Percentiles rank a stretch among this genome's conserved stretches.
phyloP scores from a whole-genome alignment of 2,888 invertebrate species.

The Amblyjoppa fuscipennis region DNA sequence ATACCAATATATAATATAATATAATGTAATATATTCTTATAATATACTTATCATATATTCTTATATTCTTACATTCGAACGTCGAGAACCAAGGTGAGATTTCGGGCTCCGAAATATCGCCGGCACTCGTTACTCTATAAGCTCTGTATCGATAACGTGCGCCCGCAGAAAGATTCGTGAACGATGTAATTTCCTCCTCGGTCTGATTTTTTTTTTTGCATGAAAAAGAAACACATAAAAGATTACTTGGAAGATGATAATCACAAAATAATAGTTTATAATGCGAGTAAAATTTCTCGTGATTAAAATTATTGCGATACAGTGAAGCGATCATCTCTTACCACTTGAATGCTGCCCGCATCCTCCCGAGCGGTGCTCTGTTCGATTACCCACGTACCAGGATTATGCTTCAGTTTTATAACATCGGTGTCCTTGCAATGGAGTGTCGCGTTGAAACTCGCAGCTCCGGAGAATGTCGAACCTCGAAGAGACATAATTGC shows the following conservation, averaged over 20 bases:
- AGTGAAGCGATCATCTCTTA: slow-evolving; percentile 59
- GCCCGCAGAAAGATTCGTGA: slow-evolving; percentile 75
- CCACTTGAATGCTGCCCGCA: slow-evolving; percentile 58
- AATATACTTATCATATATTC: too few species aligned
- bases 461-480: slow-evolving; percentile 28
- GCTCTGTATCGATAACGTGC: slow-evolving; percentile 78
- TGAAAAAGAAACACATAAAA: slow-evolving; percentile 6
- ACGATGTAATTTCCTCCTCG: slow-evolving; percentile 70
- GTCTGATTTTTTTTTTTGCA: slow-evolving; percentile 70
- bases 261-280: not conserved
- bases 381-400: slow-evolving; percentile 77
- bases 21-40: too few species aligned
- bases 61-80: slow-evolving; percentile 69
- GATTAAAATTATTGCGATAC: not conserved
- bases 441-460: slow-evolving; percentile 73
- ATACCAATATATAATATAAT: too few species aligned
- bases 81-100: slow-evolving; percentile 76
- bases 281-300: too few species aligned
- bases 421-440: slow-evolving; percentile 74
- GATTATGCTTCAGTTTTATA: slow-evolving; percentile 75
- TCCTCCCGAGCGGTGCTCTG: slow-evolving; percentile 10
- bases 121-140: slow-evolving; percentile 73
- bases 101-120: slow-evolving; percentile 74
- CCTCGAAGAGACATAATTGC: slow-evolving; percentile 12
- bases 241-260: not conserved